These are phyloP conservation scores for Atherinomorus stipes DNA, from an alignment of 2,113 vertebrate genomes.

Conservation along the genomic window DNA sequence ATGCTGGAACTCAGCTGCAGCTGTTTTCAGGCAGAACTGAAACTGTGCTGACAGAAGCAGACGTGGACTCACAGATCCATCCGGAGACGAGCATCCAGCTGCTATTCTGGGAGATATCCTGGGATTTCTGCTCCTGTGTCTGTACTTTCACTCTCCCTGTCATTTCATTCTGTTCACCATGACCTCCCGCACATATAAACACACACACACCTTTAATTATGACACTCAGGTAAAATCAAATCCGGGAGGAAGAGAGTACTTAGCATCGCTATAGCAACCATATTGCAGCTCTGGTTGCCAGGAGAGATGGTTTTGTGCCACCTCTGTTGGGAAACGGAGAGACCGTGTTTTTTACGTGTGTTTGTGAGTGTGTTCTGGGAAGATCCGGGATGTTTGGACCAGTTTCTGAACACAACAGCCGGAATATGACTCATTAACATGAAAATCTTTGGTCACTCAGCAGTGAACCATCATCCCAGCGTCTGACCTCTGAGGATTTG, in stretches of 20 bases:
- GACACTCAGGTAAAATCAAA: conserved; percentile 72
- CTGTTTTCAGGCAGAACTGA: background rate
- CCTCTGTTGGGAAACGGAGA: conserved; percentile 71
- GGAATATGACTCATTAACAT: too few species aligned
- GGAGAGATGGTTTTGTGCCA: conserved; percentile 79
- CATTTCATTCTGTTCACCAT: conserved; percentile 38
- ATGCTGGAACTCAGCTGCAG: background rate
- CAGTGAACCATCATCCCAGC: too few species aligned
- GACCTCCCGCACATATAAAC: conserved; percentile 41
- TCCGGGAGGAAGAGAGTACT: conserved; percentile 81
- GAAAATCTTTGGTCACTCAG: too few species aligned
- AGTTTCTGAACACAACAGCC: background rate
- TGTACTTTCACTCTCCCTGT: conserved; percentile 17
- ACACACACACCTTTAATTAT: conserved; percentile 58
- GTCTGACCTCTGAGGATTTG: background rate
- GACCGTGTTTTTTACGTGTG: conserved; percentile 7
- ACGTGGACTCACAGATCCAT: background rate
- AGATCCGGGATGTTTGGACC: background rate
- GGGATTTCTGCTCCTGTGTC: conserved; percentile 27
- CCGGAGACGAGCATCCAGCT: conserved; percentile 24
- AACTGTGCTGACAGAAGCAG: background rate
- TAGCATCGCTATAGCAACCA: conserved; percentile 88
- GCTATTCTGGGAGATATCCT: conserved; percentile 37
- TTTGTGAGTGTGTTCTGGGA: conserved; percentile 8
- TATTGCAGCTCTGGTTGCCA: conserved; percentile 82